Evolutionary conservation across 2,888 invertebrate genomes (phyloP).

Genomic region (Spilarctia lutea): DNA sequence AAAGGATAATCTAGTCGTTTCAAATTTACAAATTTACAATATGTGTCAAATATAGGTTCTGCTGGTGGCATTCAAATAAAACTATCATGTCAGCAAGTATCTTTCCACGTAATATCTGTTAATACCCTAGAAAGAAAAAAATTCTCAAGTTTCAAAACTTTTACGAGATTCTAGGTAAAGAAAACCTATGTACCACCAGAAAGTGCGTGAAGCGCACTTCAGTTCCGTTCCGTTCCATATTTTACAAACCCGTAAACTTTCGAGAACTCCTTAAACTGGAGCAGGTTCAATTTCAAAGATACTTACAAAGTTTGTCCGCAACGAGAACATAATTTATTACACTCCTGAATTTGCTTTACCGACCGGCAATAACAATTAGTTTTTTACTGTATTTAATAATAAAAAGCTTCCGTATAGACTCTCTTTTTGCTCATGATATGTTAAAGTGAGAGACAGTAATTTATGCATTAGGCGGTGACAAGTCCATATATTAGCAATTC

Average conservation of each 20-base stretch:
- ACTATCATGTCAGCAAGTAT: background rate
- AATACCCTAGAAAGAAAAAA: background rate
- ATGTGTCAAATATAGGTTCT: background rate
- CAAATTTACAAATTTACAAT: background rate
- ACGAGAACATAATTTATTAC: slow-evolving; percentile 8
- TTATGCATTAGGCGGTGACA: background rate
- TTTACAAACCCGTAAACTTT: background rate
- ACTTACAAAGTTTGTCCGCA: slow-evolving; percentile 3
- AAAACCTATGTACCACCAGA: background rate
- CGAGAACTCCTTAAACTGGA: background rate
- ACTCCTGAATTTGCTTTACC: background rate
- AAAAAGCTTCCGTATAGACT: background rate
- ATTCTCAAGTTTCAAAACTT: background rate
- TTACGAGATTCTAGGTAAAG: background rate
- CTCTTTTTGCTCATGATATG: background rate
- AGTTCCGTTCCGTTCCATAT: slow-evolving; percentile 2
- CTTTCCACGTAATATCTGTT: background rate
- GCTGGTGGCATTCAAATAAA: background rate
- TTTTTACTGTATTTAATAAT: background rate
- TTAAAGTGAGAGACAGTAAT: background rate
- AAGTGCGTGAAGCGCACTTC: background rate
- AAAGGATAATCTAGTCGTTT: background rate
- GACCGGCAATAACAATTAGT: background rate
- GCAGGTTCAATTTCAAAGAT: slow-evolving; percentile 15
- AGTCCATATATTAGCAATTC: background rate